Evolutionary conservation across 2,113 vertebrate species (phyloP).

Genomic region (Pteruthius melanotis): DNA sequence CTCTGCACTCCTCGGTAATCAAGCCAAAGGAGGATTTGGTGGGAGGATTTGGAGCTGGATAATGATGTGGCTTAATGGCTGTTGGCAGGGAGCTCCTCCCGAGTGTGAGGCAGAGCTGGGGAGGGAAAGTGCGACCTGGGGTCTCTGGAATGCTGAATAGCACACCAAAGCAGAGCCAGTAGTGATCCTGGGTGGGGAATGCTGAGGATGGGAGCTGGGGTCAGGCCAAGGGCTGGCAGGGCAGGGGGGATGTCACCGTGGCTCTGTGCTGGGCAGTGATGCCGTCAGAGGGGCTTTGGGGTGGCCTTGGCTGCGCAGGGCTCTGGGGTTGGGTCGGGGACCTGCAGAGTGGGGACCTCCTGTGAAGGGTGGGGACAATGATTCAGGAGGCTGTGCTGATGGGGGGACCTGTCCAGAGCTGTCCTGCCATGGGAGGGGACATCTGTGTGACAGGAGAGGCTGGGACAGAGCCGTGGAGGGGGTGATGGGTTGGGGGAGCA

Average conservation of each 20-base stretch:
- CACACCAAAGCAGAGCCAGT: neutral
- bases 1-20: neutral
- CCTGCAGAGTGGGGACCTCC: rapidly evolving
- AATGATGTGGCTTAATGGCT: conserved; percentile 10
- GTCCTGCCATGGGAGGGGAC: neutral
- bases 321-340: neutral
- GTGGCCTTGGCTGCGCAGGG: rapidly evolving
- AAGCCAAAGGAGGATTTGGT: neutral
- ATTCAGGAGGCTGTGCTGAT: neutral
- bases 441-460: neutral
- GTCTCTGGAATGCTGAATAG: neutral
- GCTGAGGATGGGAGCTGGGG: neutral
- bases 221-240: neutral
- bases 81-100: neutral
- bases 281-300: neutral
- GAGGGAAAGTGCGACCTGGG: neutral
- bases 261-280: neutral
- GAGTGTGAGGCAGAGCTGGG: neutral
- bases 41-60: conserved; percentile 11
- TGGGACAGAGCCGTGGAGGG: neutral
- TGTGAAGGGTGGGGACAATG: neutral
- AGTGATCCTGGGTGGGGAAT: neutral
- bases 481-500: neutral
- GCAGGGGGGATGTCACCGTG: neutral
- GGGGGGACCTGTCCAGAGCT: neutral